phyloP scores from a whole-genome alignment of 2,797 vertebrate genomes.

The Lagocephalus sceleratus region DNA sequence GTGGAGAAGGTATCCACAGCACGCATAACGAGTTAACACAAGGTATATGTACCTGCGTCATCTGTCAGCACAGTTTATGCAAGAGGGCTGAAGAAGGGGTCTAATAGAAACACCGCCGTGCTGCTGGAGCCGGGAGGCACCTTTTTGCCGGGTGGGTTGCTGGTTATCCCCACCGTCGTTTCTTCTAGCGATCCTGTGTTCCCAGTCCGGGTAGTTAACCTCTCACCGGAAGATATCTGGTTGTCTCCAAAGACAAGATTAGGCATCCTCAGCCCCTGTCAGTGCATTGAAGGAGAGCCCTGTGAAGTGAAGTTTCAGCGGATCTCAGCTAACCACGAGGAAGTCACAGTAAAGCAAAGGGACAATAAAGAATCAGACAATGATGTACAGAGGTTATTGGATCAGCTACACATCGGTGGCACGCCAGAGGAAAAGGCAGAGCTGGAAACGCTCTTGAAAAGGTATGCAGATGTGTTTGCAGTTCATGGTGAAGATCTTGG shows the following conservation, averaged over 20 bases:
- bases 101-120: too few species aligned
- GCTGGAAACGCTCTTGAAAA: neutral
- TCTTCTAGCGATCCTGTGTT: neutral
- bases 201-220: neutral
- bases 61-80: too few species aligned
- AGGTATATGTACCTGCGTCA: neutral
- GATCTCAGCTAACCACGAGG: neutral
- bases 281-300: neutral
- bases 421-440: neutral
- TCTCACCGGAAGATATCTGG: neutral
- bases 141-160: too few species aligned
- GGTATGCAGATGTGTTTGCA: neutral
- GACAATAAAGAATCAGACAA: neutral
- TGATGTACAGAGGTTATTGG: neutral
- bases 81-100: too few species aligned
- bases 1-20: neutral
- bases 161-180: too few species aligned
- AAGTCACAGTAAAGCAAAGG: too few species aligned
- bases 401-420: neutral
- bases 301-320: neutral
- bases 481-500: slow-evolving; percentile 18
- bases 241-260: neutral
- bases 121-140: too few species aligned
- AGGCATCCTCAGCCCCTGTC: too few species aligned
- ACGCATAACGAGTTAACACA: neutral